Percentiles rank a stretch among this genome's conserved stretches.
Evolutionary conservation across 2,797 vertebrate species (phyloP).

Genomic region (Syndactyla subalaris): DNA sequence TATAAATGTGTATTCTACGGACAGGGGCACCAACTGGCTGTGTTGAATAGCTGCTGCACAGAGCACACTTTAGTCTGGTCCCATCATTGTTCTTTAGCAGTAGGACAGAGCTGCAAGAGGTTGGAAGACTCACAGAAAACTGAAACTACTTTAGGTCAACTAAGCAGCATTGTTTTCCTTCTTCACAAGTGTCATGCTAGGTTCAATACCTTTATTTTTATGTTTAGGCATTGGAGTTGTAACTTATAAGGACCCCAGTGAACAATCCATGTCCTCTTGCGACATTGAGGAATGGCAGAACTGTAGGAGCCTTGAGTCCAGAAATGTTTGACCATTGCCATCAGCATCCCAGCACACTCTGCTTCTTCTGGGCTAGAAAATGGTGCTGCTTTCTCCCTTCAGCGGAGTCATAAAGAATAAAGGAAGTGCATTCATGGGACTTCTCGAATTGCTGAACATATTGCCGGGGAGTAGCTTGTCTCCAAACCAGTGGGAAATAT

Average conservation of each 20-base stretch:
- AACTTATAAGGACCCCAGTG: background rate
- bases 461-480: background rate
- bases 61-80: background rate
- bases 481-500: background rate
- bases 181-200: background rate
- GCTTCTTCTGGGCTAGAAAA: background rate
- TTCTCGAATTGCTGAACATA: background rate
- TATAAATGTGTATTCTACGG: background rate
- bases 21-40: background rate
- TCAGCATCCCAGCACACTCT: background rate
- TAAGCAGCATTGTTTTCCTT: background rate
- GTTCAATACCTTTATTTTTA: background rate
- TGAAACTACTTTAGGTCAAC: background rate
- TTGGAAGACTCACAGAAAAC: background rate
- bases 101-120: background rate
- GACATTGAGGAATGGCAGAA: background rate
- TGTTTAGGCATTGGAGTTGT: background rate
- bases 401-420: background rate
- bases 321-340: background rate
- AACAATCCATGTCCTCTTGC: background rate
- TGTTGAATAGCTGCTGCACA: background rate
- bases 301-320: background rate
- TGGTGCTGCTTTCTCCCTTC: background rate
- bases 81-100: background rate
- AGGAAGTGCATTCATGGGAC: background rate